Evolutionary conservation across 2,113 vertebrate species (phyloP), one percentile per base, ranked within the genome.

Genomic region (Varanus komodoensis): DNA sequence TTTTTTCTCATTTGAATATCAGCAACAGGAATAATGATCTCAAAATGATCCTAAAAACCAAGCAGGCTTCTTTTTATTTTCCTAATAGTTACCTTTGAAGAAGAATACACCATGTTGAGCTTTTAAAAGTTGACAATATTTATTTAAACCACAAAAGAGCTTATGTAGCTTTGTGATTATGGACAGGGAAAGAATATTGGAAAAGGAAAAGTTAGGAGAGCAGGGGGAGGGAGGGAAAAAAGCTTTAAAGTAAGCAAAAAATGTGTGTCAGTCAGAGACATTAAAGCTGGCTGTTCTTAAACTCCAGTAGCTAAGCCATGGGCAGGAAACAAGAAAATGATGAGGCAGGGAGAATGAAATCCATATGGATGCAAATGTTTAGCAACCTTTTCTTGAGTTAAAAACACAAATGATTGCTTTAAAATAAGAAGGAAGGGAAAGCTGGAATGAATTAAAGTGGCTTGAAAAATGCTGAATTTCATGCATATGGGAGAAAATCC

Each of bases 261-360:
- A 96, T 93, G 87, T 82, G 92, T 90, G 94, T 95, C 95, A 96
- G 84, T 97, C 95, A 97, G 48, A 96, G 96, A 96, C 96, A 96
- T 97, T 97, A 97, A 97, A 97, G 94, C 93, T 94, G 93, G 91
- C 93, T 96, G 95, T 93, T 96, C 96, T 96, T 93, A 96, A 97
- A 97, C 91, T 96, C 95, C 90, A 94, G 90, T 94, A 93, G 89
- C 91, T 97, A 96, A 97, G 95, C 95, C 96, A 88, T 94, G 89
- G 94, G 93, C 95, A 94, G 95, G 94, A 97, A 96, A 97, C 94
- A 97, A 96, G 93, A 96, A 97, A 97, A 92, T 89, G 92, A 96
- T 96, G 95, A 97, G 93, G 93, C 93, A 95, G 89, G 94, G 90
- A 96, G 96, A 96, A 97, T 93, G 91, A 96, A 96, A 95, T 89